Base-by-base conservation (phyloP, 1,140 invertebrate genomes). In the Drosophila ercepeae region DNA sequence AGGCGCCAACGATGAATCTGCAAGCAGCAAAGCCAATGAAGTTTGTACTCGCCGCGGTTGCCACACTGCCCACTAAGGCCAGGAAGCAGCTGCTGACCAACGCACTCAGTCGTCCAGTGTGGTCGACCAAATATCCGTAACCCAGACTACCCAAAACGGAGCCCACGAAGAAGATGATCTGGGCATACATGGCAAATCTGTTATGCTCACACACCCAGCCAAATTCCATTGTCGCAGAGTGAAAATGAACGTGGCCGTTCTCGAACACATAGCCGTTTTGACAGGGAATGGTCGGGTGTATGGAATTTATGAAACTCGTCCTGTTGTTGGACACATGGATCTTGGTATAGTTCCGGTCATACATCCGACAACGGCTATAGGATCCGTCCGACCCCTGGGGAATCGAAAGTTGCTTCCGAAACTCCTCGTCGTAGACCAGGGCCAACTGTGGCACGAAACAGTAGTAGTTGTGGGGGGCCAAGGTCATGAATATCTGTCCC, bases 101-200 rank as follows among this genome's bases (percentile, higher is more conserved):
- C 6, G 96, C 95, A 0, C 96, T 95, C 60, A 97, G 94, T 27
- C 96, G 93, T 0, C 97, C 97, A 57, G 94, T 95, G 46, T 94
- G 93, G 84, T 98, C 96, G 0, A 96, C 96, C 6, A 97, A 94
- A 93, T 94, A 95, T 0, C 96, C 96, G 82, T 97, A 97, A 11
- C 96, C 91, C 13, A 97, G 90, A 2, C 96, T 95, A 4, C 96
- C 96, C 1, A 97, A 92, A 61, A 97, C 96, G 2, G 96, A 95
- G 4, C 96, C 96, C 42, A 95, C 92, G 91, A 97, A 97, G 92
- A 97, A 97, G 19, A 97, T 92, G 3, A 96, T 94, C 89, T 97
- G 95, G 0, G 96, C 94, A 3, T 95, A 92, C 1, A 94, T 94
- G 0, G 95, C 93, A 41, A 95, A 91, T 50, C 94, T 94, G 46